phyloP scores from a whole-genome alignment of 2,797 vertebrate genomes.

The Lepilemur ruficaudatus region DNA sequence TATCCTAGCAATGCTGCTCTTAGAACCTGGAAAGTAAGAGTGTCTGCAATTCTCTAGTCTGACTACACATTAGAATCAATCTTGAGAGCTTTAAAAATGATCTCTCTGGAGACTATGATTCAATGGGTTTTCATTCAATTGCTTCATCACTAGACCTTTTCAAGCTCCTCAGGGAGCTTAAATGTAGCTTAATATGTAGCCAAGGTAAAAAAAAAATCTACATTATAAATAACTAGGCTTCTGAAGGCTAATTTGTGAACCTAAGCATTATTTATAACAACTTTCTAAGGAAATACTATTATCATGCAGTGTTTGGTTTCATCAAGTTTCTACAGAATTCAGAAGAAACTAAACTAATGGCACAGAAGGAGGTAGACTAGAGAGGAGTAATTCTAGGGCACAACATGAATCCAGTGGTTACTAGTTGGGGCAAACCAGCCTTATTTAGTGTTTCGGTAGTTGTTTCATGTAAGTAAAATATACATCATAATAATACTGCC shows the following conservation, averaged over 20 bases:
- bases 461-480: background rate
- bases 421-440: background rate
- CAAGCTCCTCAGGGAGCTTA: background rate
- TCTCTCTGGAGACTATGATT: background rate
- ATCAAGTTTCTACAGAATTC: background rate
- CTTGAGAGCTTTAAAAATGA: background rate
- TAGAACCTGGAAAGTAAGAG: background rate
- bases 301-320: background rate
- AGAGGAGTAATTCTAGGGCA: background rate
- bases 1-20: background rate
- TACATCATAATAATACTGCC: background rate
- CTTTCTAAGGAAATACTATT: background rate
- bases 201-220: background rate
- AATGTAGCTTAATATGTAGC: background rate
- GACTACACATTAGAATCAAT: background rate
- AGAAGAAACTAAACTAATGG: background rate
- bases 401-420: background rate
- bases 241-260: background rate
- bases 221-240: background rate
- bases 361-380: background rate
- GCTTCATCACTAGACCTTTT: background rate
- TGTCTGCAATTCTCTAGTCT: background rate
- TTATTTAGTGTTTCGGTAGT: background rate
- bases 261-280: background rate
- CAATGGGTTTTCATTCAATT: background rate